phyloP scores from a whole-genome alignment of 1,140 invertebrate species.

The Hestina assimilis region DNA sequence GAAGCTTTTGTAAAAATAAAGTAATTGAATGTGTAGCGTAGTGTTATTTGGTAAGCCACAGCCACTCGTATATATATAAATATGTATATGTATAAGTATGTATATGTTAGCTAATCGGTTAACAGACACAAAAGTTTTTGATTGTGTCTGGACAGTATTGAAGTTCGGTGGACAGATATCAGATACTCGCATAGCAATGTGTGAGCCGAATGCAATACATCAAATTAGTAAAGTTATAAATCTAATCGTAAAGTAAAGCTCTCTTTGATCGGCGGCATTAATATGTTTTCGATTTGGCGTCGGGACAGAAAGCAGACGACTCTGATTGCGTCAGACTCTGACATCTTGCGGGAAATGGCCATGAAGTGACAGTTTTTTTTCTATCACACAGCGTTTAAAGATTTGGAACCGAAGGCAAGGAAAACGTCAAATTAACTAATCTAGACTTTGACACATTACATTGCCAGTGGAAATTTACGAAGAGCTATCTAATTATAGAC shows the following conservation, averaged over 20 bases:
- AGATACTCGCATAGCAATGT: conserved; percentile 18
- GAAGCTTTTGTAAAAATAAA: too few species aligned
- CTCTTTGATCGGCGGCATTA: conserved; percentile 66
- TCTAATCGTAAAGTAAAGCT: conserved; percentile 49
- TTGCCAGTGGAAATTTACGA: conserved; percentile 21
- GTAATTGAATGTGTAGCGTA: too few species aligned
- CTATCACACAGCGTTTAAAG: conserved; percentile 48
- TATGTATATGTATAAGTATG: too few species aligned
- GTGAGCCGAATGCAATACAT: conserved; percentile 33
- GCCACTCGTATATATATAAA: too few species aligned
- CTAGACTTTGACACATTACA: conserved; percentile 38
- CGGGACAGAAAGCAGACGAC: conserved; percentile 54
- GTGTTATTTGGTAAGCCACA: too few species aligned
- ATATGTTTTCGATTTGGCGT: conserved; percentile 66
- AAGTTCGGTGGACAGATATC: too few species aligned
- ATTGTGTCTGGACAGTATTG: too few species aligned
- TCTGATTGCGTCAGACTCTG: conserved; percentile 54
- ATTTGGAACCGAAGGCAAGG: conserved; percentile 29
- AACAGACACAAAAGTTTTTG: too few species aligned
- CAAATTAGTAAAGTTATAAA: conserved; percentile 44
- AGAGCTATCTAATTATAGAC: conserved; percentile 17
- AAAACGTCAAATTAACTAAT: conserved; percentile 42
- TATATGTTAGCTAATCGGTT: too few species aligned
- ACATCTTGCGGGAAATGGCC: conserved; percentile 49
- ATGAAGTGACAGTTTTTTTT: conserved; percentile 47